Evolutionary conservation across 2,797 vertebrate species (phyloP), one percentile per base, ranked within the genome.

Genomic region (Halcyon leucocephala): DNA sequence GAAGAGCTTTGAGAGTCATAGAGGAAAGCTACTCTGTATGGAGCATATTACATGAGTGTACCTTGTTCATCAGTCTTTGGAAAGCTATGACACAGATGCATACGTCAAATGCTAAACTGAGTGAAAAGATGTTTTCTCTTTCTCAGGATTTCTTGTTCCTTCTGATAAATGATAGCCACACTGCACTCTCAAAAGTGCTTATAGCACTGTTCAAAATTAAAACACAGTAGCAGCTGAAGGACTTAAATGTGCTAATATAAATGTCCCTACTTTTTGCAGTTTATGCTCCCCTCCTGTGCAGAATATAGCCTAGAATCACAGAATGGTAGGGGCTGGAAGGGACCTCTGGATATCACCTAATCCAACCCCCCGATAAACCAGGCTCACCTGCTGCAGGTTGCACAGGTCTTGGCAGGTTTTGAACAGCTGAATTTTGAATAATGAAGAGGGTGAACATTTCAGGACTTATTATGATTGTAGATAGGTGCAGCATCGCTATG

Each of bases 61-160:
- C 33, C n/a, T 89, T 93, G 42, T 86, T 94, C 52, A 33, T 66
- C 51, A 60, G 58, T 52, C 41, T 84, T 83, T 73, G 55, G 82
- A 49, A 81, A 86, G 17, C 11, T 84, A 7, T 91, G 87, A 96
- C 64, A 95, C 84, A 93, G 79, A 76, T 71, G 33, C 44, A 62
- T 10, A 20, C 0, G 12, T 65, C 82, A 93, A 86, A 93, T 48
- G 31, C 16, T 69, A 70, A 84, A 65, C 17, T 37, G 72, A 78
- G 13, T 67, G 46, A 93, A 88, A 88, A 90, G 24, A 24, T 46
- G 9, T 4, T 57, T 51, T 82, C 61, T 76, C 7, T 57, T 80
- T 65, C 22, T 44, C 22, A 26, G 8, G 28, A 25, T n/a, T 26
- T 51, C 24, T 86, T 57, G 87, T 81, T 69, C 13, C 5, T 74